Conservation (phyloP, 2,888 invertebrate genomes). For the Leistus spinibarbis region DNA sequence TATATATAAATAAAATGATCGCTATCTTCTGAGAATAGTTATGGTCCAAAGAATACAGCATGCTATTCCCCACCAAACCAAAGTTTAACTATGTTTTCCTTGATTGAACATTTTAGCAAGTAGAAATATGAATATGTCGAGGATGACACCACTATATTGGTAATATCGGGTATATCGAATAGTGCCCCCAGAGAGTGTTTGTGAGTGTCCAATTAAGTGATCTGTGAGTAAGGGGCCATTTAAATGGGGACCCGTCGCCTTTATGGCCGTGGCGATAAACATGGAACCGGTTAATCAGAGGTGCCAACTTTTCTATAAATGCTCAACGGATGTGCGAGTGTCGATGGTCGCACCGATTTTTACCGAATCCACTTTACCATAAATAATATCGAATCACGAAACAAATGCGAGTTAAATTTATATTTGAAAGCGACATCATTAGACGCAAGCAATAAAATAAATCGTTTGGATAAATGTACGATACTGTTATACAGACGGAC, state of each 20-base stretch:
- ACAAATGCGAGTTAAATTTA: not conserved
- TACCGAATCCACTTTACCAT: not conserved
- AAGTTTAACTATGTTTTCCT: too few species aligned
- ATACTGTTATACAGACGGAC: too few species aligned
- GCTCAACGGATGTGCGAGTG: constrained; percentile 45
- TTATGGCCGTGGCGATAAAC: constrained; percentile 34
- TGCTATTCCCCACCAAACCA: too few species aligned
- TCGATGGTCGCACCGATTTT: not conserved
- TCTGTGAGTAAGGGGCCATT: constrained; percentile 22
- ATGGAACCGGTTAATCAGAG: constrained; percentile 50
- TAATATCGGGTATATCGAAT: too few species aligned
- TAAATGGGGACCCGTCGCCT: constrained; percentile 35
- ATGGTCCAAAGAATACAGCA: too few species aligned
- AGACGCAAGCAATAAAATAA: not conserved
- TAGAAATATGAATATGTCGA: too few species aligned
- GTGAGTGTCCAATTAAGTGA: not conserved
- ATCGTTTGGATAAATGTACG: not conserved
- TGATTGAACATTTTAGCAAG: too few species aligned
- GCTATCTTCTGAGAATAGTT: too few species aligned
- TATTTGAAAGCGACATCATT: not conserved
- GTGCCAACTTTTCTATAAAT: constrained; percentile 54
- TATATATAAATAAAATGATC: too few species aligned
- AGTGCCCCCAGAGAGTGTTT: too few species aligned
- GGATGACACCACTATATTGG: too few species aligned
- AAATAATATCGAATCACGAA: not conserved